Percentiles rank a stretch among this genome's conserved stretches.
Evolutionary conservation across 2,888 invertebrate species (phyloP).

Genomic region (Macrophya alboannulata): DNA sequence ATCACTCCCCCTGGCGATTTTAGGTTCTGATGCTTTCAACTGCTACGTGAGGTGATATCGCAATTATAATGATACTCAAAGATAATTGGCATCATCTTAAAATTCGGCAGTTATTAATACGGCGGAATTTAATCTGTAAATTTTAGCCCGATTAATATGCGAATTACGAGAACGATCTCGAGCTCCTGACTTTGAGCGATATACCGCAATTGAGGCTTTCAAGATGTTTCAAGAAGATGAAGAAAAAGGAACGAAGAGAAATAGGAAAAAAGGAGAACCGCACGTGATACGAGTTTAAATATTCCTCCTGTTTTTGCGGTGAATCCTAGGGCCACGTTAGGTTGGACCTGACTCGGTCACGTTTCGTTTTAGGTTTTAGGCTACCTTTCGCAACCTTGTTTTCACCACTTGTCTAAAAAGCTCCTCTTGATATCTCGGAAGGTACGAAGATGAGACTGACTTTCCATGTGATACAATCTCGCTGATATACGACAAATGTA

Average conservation of each 20-base stretch:
- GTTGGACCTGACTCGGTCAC: conserved; percentile 22
- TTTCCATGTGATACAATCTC: not conserved
- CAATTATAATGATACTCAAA: not conserved
- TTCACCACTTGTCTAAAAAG: not conserved
- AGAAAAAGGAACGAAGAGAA: not conserved
- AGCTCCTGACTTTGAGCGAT: not conserved
- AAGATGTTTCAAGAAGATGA: not conserved
- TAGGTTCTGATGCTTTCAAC: not conserved
- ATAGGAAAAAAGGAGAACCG: not conserved
- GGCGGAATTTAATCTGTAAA: not conserved
- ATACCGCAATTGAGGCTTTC: not conserved
- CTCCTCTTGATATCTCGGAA: not conserved
- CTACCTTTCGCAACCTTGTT: not conserved
- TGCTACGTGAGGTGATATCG: not conserved
- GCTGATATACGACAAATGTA: not conserved
- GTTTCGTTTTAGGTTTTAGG: not conserved
- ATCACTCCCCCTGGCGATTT: not conserved
- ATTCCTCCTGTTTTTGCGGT: not conserved
- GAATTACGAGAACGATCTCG: not conserved
- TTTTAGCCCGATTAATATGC: not conserved
- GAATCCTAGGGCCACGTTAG: not conserved
- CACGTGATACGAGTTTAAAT: conserved; percentile 3
- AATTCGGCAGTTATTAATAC: not conserved
- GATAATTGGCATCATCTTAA: not conserved
- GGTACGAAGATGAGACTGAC: not conserved